phyloP scores from a whole-genome alignment of 2,888 invertebrate species.

The Ferdinandea cuprea region DNA sequence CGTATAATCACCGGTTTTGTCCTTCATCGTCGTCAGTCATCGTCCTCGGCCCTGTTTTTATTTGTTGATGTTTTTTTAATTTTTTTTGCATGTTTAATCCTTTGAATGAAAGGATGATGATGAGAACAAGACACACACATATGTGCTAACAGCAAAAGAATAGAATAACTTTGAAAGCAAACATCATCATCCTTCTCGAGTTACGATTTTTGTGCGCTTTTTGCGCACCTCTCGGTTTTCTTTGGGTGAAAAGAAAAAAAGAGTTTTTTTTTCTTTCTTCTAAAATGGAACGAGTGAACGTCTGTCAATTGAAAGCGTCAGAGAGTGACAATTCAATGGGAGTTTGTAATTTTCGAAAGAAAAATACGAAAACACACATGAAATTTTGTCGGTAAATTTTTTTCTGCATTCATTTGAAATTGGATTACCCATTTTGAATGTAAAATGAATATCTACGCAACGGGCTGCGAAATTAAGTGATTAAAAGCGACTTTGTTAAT shows the following conservation, averaged over 20 bases:
- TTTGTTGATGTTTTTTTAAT: conserved; percentile 1
- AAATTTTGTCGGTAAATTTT: conserved; percentile 15
- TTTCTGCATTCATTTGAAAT: conserved; percentile 16
- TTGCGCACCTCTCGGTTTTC: conserved; percentile 39
- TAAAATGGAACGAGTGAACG: conserved; percentile 29
- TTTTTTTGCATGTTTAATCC: conserved; percentile 62
- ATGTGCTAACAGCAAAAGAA: conserved; percentile 9
- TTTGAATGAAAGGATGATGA: conserved; percentile 60
- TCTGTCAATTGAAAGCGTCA: conserved; percentile 59
- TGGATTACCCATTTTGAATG: conserved; percentile 11
- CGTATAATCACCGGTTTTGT: conserved; percentile 76
- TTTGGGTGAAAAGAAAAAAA: conserved; percentile 20
- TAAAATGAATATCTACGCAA: background rate
- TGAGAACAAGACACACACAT: conserved; percentile 19
- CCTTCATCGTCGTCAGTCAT: conserved; percentile 62
- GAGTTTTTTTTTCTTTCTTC: too few species aligned
- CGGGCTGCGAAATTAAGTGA: background rate
- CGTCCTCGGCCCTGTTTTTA: conserved; percentile 30
- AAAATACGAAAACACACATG: conserved; percentile 13
- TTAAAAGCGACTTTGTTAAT: too few species aligned
- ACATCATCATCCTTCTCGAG: conserved; percentile 54
- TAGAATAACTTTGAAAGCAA: conserved; percentile 57
- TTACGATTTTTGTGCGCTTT: conserved; percentile 61
- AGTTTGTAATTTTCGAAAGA: conserved; percentile 36
- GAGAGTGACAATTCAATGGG: conserved; percentile 37